Percentiles rank a stretch among this genome's conserved stretches.
phyloP scores from a whole-genome alignment of 1,140 invertebrate genomes.

The Portunus trituberculatus region DNA sequence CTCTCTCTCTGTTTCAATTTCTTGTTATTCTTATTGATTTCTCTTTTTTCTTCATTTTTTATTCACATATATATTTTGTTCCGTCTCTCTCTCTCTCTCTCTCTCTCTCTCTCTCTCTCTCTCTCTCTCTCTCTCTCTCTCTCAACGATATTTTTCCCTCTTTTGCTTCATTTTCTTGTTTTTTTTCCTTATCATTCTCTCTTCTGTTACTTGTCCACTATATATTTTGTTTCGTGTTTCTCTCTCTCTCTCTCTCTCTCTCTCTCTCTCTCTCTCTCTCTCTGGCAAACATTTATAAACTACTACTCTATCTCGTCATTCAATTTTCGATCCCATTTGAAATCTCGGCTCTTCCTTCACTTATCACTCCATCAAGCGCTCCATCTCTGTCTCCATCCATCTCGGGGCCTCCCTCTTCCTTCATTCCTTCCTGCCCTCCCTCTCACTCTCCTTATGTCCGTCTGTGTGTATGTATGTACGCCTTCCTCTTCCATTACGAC shows the following conservation, averaged over 20 bases:
- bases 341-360: not conserved
- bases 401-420: not conserved
- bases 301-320: too few species aligned
- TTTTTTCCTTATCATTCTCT: not conserved
- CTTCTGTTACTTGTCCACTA: too few species aligned
- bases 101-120: not conserved
- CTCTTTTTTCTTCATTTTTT: too few species aligned
- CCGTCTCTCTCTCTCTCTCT: not conserved
- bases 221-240: not conserved
- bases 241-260: not conserved
- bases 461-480: not conserved
- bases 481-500: too few species aligned
- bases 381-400: not conserved
- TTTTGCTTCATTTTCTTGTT: not conserved
- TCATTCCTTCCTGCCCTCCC: not conserved
- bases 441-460: not conserved
- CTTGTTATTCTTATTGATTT: too few species aligned
- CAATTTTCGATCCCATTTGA: too few species aligned
- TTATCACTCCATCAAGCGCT: not conserved
- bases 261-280: not conserved
- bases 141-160: too few species aligned
- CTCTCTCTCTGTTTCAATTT: not conserved
- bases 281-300: too few species aligned
- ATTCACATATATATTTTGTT: too few species aligned
- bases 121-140: too few species aligned